phyloP scores from a whole-genome alignment of 92 coral and sea anemone species.

The Pocillopora meandrina region DNA sequence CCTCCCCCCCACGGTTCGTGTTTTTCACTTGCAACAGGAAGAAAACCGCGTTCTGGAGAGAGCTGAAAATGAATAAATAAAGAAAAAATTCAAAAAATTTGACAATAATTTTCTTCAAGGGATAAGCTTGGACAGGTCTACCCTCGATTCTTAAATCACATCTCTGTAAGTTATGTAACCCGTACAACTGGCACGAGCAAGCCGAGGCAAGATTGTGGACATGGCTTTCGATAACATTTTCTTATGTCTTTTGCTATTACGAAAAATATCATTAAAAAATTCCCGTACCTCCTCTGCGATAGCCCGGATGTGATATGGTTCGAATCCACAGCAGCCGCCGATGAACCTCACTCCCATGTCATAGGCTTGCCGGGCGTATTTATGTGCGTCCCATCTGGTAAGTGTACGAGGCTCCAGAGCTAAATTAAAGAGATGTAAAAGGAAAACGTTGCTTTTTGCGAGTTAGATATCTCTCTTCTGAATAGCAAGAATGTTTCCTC shows the following conservation, averaged over 20 bases:
- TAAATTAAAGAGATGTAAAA: constrained; percentile 6
- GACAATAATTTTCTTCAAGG: no score
- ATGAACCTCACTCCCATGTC: constrained; percentile 81
- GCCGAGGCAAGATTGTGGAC: no score
- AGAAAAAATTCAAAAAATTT: no score
- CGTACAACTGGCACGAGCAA: no score
- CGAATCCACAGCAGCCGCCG: constrained; percentile 95
- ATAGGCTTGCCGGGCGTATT: constrained; percentile 68
- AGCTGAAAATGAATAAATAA: constrained; percentile 33
- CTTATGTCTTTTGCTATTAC: no score
- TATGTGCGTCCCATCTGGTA: constrained; percentile 79
- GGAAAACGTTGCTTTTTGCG: no score
- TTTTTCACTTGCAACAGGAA: constrained; percentile 55
- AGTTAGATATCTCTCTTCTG: no score
- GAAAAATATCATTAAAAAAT: no score
- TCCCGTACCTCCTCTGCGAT: constrained; percentile 84
- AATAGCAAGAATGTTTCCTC: no score
- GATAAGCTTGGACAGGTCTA: no score
- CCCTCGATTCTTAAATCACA: neutral
- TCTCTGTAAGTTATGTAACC: neutral
- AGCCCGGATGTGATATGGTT: constrained; percentile 87
- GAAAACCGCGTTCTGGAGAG: constrained; percentile 57
- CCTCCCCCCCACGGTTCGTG: constrained; percentile 45
- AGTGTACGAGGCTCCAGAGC: constrained; percentile 74
- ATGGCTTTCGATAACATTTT: no score